Evolutionary conservation across 2,797 vertebrate species (phyloP), one percentile per base, ranked within the genome.

Genomic region (Caiman crocodilus): DNA sequence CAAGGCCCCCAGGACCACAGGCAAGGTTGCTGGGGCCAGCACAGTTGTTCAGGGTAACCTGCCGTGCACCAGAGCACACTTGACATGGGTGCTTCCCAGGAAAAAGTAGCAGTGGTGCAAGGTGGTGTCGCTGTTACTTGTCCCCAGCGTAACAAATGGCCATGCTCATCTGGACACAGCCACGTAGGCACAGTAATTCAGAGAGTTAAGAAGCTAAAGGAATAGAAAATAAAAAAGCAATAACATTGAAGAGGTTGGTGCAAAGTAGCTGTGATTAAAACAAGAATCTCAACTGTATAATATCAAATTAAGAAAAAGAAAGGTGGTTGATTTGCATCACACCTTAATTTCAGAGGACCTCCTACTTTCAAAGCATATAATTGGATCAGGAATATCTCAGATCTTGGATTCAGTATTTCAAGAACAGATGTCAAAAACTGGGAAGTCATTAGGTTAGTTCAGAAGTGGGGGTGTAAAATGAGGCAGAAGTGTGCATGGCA

Each of bases 341-440:
- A 76, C 28, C 10, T 79, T 87, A 30, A 82, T 84, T 93, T 90
- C 76, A 77, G 59, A 23, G 90, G 82, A 17, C 75, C 85, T n/a
- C 89, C n/a, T 79, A 8, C 25, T 82, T 25, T 85, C 17, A 58
- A 82, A 79, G 74, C 20, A 91, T 32, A 87, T 83, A 81, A 69
- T 6, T 71, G 18, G 74, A 28, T 79, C 23, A 88, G 71, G 95
- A 91, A 55, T 14, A 50, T 25, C 69, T 73, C 35, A 73, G 23
- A 73, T 16, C 21, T 16, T 23, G 2, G 28, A 86, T 80, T 84
- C n/a, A 6, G 3, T 57, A 82, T 25, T 11, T 57, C 78, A 76
- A 80, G 25, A 3, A 59, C 13, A 60, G 84, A 23, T 21, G 65
- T 64, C 42, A 21, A 73, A 42, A 73, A 23, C 61, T 18, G 30